phyloP scores from a whole-genome alignment of 2,113 vertebrate genomes.

The Odocoileus virginianus region DNA sequence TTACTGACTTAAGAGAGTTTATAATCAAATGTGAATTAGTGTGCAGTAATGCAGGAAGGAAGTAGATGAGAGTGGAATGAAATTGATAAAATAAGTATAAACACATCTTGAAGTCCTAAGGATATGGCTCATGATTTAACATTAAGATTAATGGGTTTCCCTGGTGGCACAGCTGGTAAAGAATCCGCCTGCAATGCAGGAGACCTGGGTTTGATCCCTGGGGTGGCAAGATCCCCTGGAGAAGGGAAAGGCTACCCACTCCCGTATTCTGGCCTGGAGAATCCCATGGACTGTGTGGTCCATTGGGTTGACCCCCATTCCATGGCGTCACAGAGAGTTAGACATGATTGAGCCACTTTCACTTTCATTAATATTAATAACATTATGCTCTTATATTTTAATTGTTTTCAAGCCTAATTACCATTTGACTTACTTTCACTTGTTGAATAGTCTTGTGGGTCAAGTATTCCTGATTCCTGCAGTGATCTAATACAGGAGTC shows the following conservation, averaged over 20 bases:
- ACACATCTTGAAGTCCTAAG: background rate
- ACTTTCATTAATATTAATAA: background rate
- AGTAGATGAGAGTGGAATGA: background rate
- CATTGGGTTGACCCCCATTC: background rate
- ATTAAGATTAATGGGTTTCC: background rate
- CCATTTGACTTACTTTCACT: slow-evolving; percentile 88
- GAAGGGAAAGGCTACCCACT: background rate
- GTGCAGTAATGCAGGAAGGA: background rate
- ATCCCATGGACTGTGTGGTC: background rate
- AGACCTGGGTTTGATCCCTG: background rate
- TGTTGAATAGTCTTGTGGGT: slow-evolving; percentile 92
- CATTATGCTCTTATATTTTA: background rate
- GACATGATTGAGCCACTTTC: background rate
- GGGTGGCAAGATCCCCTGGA: background rate
- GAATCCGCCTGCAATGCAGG: background rate
- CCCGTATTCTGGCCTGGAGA: background rate
- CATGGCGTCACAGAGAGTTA: background rate
- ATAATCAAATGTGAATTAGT: background rate
- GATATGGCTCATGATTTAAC: background rate
- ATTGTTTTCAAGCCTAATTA: background rate
- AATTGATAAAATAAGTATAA: background rate
- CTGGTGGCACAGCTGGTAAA: background rate
- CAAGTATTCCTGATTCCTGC: slow-evolving; percentile 97
- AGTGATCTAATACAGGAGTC: slow-evolving; percentile 98
- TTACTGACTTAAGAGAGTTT: background rate